phyloP scores from a whole-genome alignment of 2,113 vertebrate species.

The Brachirus orientalis region DNA sequence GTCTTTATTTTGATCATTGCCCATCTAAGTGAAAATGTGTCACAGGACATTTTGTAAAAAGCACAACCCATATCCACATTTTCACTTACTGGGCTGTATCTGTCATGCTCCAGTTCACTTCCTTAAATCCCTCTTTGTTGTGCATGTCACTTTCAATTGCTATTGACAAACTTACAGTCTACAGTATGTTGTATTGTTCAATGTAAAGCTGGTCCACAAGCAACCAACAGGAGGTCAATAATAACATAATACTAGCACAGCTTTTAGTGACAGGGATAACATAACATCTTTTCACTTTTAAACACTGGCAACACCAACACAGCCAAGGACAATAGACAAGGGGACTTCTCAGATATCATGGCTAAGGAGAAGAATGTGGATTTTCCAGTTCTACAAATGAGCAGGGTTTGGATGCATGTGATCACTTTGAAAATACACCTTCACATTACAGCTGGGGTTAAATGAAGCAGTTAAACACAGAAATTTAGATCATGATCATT shows the following conservation, averaged over 20 bases:
- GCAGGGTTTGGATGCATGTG: slow-evolving; percentile 8
- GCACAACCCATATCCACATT: background rate
- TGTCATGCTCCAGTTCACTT: background rate
- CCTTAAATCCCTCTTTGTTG: background rate
- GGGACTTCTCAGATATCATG: slow-evolving; percentile 63
- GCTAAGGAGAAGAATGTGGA: slow-evolving; percentile 60
- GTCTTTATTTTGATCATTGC: too few relatives aligned
- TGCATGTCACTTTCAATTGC: background rate
- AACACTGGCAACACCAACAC: background rate
- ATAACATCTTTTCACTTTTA: slow-evolving; percentile 16
- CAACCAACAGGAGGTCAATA: slow-evolving; percentile 6
- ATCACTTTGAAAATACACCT: slow-evolving; percentile 42
- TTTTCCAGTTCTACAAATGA: slow-evolving; percentile 50
- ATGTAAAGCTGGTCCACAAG: background rate
- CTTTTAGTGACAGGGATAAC: background rate
- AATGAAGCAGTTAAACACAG: too few relatives aligned
- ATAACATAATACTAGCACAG: background rate
- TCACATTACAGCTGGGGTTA: slow-evolving; percentile 3
- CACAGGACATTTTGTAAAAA: background rate
- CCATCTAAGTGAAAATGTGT: background rate
- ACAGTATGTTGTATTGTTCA: background rate
- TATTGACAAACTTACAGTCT: background rate
- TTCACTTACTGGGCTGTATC: background rate
- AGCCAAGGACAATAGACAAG: slow-evolving; percentile 25
- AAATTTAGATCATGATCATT: too few relatives aligned